These are phyloP conservation scores for Phengaris arion DNA, from an alignment of 2,888 invertebrate genomes.

Conservation along the genomic window DNA sequence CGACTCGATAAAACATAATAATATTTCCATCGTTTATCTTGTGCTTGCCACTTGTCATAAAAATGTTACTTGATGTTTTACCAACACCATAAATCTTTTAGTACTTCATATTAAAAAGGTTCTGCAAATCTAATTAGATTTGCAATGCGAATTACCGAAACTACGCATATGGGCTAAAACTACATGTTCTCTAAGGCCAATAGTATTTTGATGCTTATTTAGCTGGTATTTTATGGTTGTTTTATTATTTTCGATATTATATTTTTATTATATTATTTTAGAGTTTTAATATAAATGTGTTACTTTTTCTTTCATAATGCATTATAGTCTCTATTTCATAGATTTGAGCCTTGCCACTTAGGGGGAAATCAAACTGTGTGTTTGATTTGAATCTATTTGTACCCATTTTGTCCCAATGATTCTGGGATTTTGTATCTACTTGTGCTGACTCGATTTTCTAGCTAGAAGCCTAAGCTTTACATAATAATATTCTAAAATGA, in stretches of 20 bases:
- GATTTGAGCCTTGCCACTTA: too few relatives aligned
- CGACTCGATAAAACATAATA: constrained; percentile 17
- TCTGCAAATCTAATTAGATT: constrained; percentile 2
- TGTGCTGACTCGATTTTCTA: too few relatives aligned
- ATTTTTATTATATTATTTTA: too few relatives aligned
- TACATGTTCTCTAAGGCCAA: background rate
- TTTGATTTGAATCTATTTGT: too few relatives aligned
- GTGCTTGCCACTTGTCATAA: background rate
- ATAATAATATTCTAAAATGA: too few relatives aligned
- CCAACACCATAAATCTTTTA: background rate
- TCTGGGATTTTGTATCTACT: too few relatives aligned
- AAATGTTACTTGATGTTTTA: background rate
- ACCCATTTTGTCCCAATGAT: too few relatives aligned
- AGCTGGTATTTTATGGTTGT: background rate
- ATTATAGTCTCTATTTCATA: background rate
- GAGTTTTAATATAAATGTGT: background rate
- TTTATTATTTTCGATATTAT: too few relatives aligned
- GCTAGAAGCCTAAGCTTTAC: too few relatives aligned
- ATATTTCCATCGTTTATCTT: constrained; percentile 4
- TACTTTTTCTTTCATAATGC: background rate
- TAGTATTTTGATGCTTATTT: background rate
- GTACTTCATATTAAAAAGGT: background rate
- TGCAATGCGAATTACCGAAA: background rate
- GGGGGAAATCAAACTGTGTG: too few relatives aligned
- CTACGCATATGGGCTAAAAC: background rate